A percentile compares a stretch with the other conserved stretches of the same genome.
Evolutionary conservation across 2,113 vertebrate species (phyloP).

Genomic region (Euleptes europaea): DNA sequence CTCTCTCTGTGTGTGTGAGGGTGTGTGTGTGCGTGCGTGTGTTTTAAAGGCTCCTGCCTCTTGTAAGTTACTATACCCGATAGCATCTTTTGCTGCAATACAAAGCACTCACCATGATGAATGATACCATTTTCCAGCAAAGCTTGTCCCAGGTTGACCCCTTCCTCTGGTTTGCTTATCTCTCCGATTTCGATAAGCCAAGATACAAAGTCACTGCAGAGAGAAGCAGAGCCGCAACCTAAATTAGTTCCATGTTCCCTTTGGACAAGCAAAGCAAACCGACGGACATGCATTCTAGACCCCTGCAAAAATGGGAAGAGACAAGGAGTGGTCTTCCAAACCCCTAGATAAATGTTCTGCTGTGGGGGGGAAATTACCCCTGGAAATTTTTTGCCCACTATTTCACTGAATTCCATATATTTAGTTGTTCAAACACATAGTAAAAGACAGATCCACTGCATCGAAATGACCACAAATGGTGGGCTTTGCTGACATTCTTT

Average conservation of each 20-base stretch:
- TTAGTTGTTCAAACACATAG: no score
- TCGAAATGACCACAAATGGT: no score
- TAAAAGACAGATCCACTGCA: no score
- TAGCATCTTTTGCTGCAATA: background rate
- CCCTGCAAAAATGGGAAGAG: background rate
- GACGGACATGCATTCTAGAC: background rate
- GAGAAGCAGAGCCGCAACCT: conserved; percentile 43
- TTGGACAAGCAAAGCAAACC: conserved; percentile 12
- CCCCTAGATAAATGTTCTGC: background rate
- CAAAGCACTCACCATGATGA: conserved; percentile 89
- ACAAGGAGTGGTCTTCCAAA: background rate
- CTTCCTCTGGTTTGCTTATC: conserved; percentile 96
- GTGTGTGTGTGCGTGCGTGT: no score
- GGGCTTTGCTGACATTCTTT: no score
- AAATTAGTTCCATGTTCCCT: background rate
- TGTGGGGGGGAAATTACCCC: background rate
- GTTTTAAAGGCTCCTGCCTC: background rate
- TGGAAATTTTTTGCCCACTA: background rate
- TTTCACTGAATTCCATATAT: no score
- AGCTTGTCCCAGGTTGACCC: conserved; percentile 95
- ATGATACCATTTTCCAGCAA: conserved; percentile 97
- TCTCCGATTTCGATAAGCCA: conserved; percentile 97
- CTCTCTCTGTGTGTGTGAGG: no score
- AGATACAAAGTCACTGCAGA: conserved; percentile 92
- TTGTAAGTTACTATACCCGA: conserved; percentile 10